Evolutionary conservation across 2,113 vertebrate genomes (phyloP).

Genomic region (Oxyura jamaicensis): DNA sequence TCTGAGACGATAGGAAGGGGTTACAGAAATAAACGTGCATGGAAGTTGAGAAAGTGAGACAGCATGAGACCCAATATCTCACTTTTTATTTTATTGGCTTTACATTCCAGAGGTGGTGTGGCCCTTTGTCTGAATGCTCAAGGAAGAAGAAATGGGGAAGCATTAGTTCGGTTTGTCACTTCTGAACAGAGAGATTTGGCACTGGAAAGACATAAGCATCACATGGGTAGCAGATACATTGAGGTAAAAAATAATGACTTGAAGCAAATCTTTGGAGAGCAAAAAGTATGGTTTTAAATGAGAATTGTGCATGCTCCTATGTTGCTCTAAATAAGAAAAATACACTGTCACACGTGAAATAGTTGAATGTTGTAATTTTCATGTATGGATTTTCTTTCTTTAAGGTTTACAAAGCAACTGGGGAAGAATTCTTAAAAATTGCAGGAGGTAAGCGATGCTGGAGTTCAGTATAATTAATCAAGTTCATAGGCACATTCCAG

Average conservation of each 20-base stretch:
- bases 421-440: slow-evolving; percentile 97
- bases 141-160: slow-evolving; percentile 94
- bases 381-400: background rate
- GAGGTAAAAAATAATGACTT: slow-evolving; percentile 80
- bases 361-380: background rate
- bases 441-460: slow-evolving; percentile 91
- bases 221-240: slow-evolving; percentile 96
- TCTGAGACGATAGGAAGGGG: background rate
- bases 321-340: background rate
- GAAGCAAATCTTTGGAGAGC: background rate
- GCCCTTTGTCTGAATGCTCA: slow-evolving; percentile 95
- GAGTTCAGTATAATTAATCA: background rate
- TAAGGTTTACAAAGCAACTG: slow-evolving; percentile 95
- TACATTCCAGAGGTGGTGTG: slow-evolving; percentile 87
- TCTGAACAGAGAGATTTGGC: slow-evolving; percentile 93
- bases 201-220: slow-evolving; percentile 94
- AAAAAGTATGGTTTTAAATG: background rate
- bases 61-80: background rate
- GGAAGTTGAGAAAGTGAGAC: background rate
- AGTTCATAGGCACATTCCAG: background rate
- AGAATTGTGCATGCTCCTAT: background rate
- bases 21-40: background rate
- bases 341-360: background rate
- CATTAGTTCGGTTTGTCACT: slow-evolving; percentile 91
- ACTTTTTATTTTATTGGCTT: background rate